These are phyloP conservation scores for Slavum lentiscoides DNA, from an alignment of 2,888 invertebrate genomes.

Conservation along the genomic window DNA sequence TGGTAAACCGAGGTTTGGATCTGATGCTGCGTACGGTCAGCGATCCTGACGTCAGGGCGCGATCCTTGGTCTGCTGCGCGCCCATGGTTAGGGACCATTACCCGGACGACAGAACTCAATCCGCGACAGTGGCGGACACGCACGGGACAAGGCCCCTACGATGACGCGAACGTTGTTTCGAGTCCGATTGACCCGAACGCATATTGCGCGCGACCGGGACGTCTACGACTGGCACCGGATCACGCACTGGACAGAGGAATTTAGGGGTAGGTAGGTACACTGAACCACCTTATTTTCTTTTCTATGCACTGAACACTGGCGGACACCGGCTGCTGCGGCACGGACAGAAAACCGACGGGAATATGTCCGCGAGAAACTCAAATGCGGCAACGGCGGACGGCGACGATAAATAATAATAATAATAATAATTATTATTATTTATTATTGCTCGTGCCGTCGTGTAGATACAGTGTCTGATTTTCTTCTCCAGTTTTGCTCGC, in stretches of 20 bases:
- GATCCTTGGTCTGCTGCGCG: constrained; percentile 92
- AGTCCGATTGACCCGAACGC: neutral
- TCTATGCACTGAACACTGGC: no score
- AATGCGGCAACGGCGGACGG: neutral
- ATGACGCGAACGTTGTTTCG: neutral
- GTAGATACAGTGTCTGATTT: constrained; percentile 25
- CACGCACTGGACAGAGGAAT: neutral
- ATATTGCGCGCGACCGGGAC: neutral
- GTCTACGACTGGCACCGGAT: neutral
- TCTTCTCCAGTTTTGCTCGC: constrained; percentile 50
- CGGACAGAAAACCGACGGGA: neutral
- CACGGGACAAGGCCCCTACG: constrained; percentile 20
- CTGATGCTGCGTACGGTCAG: constrained; percentile 59
- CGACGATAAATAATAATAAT: no score
- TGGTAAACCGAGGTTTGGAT: constrained; percentile 68
- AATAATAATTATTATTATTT: no score
- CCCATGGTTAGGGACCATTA: constrained; percentile 71
- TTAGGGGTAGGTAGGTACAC: no score
- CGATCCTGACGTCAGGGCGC: constrained; percentile 72
- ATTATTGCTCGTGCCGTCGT: neutral
- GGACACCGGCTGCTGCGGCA: no score
- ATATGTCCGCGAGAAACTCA: neutral
- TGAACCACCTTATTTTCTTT: no score
- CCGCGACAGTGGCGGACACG: constrained; percentile 18
- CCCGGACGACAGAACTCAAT: constrained; percentile 53